phyloP scores from a whole-genome alignment of 1,140 invertebrate species.

The Drusus annulatus region DNA sequence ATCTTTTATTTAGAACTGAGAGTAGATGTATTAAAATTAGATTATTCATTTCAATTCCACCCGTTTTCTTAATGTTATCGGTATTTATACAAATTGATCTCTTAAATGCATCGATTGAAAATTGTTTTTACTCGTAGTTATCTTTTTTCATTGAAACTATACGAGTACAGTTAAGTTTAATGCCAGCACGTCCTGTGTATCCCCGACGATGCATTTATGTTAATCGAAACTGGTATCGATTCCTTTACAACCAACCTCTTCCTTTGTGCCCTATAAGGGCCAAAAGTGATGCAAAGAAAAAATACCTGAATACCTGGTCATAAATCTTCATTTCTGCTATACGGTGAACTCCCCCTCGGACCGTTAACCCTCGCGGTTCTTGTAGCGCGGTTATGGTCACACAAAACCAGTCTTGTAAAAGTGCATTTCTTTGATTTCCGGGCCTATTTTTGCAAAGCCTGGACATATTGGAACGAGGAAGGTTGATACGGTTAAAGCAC shows the following conservation, averaged over 20 bases:
- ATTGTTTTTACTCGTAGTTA: not conserved
- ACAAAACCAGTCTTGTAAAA: no score
- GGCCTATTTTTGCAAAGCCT: no score
- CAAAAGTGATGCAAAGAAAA: constrained; percentile 11
- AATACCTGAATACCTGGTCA: not conserved
- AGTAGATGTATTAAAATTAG: no score
- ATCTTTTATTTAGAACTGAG: not conserved
- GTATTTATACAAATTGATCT: not conserved
- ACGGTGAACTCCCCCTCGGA: constrained; percentile 8
- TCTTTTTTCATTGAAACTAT: not conserved
- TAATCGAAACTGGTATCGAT: constrained; percentile 29
- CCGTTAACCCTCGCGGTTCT: not conserved
- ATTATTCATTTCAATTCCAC: not conserved
- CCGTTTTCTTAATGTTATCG: not conserved
- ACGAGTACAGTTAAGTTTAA: not conserved
- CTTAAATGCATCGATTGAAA: not conserved
- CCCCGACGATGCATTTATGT: constrained; percentile 4
- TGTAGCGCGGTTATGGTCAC: no score
- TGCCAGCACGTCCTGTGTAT: not conserved
- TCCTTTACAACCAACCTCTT: constrained; percentile 18
- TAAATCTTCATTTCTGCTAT: constrained; percentile 34
- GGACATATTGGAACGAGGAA: no score
- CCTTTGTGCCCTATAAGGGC: constrained; percentile 22
- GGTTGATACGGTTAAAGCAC: not conserved
- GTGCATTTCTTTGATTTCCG: no score